Evolutionary conservation across 2,113 vertebrate species (phyloP), one percentile per base, ranked within the genome.

Genomic region (Bolborhynchus lineola): DNA sequence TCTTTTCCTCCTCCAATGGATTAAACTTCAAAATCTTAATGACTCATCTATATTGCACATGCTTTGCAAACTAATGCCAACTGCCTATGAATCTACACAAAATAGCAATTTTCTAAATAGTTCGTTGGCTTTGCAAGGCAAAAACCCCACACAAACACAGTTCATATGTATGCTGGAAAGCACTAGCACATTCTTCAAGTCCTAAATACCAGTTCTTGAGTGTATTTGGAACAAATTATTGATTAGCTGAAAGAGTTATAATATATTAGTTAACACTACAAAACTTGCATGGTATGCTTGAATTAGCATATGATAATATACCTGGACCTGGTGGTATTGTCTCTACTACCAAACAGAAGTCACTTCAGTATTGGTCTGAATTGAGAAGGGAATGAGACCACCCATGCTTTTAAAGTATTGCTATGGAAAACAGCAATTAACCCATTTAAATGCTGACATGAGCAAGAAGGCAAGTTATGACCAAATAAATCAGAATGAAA

Each of bases 31-130:
- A 83, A 63, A 53, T 62, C 47, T 92, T 86, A 91, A 95, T 69
- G 62, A 84, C 2, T 67, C 65, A 47, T 80, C 92, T 79, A 82
- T 78, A 57, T 47, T 71, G 26, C 60, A 83, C 46, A 59, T 50
- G 74, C 26, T 84, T 91, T 87, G 69, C 65, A 93, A 95, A 92
- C 94, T 41, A 83, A 81, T 63, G 64, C 31, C 19, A 55, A 55
- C 39, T 77, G 60, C 82, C 39, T 81, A 35, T 33, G 31, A 82
- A 91, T 52, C 69, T 47, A 88, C 72, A 55, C n/a, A 91, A 86
- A 94, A 31, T 10, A 79, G n/a, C 44, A 74, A 59, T 86, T 92
- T 97, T 28, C 72, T 93, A 53, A 89, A 93, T 69, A 89, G 80
- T 80, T 94, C 75, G 26, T 90, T 70, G 57, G 33, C 53, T 87